These are phyloP conservation scores for Choloepus didactylus DNA, from an alignment of 2,797 vertebrate species.

Conservation along the genomic window DNA sequence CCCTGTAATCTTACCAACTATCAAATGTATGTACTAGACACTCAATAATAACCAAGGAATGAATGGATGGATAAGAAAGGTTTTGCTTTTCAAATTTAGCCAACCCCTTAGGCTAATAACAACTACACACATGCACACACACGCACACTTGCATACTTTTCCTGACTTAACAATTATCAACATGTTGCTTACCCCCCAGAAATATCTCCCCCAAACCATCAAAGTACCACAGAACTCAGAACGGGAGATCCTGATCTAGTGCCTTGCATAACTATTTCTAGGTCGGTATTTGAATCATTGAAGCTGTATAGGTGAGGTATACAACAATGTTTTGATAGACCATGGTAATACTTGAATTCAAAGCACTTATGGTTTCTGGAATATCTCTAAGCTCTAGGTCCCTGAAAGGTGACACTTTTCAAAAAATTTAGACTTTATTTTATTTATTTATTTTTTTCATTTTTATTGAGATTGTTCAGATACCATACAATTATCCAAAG, in stretches of 20 bases:
- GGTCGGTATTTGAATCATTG: not conserved
- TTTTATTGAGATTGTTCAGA: no score
- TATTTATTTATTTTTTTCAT: not conserved
- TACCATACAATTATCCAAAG: no score
- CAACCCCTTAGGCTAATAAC: not conserved
- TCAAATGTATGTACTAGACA: not conserved
- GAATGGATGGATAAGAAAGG: not conserved
- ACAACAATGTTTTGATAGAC: slow-evolving; percentile 4
- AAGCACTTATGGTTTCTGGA: slow-evolving; percentile 6
- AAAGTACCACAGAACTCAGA: not conserved
- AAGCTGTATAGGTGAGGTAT: not conserved
- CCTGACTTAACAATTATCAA: slow-evolving; percentile 6
- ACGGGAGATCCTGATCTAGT: not conserved
- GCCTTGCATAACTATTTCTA: not conserved
- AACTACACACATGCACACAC: not conserved
- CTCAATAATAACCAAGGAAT: not conserved
- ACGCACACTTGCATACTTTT: not conserved
- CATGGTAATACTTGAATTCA: not conserved
- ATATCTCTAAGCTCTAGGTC: not conserved
- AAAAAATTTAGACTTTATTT: not conserved
- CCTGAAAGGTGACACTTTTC: not conserved
- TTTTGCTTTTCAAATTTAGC: slow-evolving; percentile 54
- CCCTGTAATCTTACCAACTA: not conserved
- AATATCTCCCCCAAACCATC: not conserved
- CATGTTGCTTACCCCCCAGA: not conserved